Percentiles rank a stretch among this genome's conserved stretches.
Conservation (phyloP, 1,140 invertebrate genomes). For the Luehdorfia chinensis region DNA sequence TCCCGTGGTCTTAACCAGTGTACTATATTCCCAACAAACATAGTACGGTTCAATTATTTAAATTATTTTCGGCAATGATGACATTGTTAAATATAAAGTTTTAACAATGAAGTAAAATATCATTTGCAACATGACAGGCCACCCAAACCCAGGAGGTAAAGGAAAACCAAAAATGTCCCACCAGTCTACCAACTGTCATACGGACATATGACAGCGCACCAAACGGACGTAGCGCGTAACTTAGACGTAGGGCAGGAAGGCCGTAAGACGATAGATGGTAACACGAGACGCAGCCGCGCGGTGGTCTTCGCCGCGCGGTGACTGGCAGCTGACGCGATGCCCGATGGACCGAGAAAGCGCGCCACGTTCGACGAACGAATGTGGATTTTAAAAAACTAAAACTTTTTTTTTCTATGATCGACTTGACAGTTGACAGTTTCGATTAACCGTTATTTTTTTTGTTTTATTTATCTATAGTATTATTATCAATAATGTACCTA, state of each 20-base stretch:
- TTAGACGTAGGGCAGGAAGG: conserved; percentile 73
- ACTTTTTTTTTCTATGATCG: background rate
- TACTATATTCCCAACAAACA: no score
- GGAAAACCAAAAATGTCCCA: conserved; percentile 51
- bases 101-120: no score
- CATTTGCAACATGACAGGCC: conserved; percentile 28
- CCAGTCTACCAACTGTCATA: conserved; percentile 62
- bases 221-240: conserved; percentile 65
- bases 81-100: no score
- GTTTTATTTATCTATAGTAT: background rate
- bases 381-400: conserved; percentile 31
- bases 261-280: conserved; percentile 68
- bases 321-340: conserved; percentile 70
- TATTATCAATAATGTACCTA: no score
- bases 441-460: background rate
- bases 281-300: conserved; percentile 55
- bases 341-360: conserved; percentile 73
- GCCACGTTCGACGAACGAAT: conserved; percentile 60
- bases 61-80: no score
- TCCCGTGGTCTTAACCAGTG: no score
- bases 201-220: conserved; percentile 53
- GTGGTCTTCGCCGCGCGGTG: conserved; percentile 56
- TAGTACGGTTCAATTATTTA: no score
- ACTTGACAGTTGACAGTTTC: background rate
- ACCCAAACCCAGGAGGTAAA: conserved; percentile 34